A percentile compares a stretch with the other conserved stretches of the same genome.
Conservation (phyloP, 2,797 vertebrate genomes). For the Uromys caudimaculatus region DNA sequence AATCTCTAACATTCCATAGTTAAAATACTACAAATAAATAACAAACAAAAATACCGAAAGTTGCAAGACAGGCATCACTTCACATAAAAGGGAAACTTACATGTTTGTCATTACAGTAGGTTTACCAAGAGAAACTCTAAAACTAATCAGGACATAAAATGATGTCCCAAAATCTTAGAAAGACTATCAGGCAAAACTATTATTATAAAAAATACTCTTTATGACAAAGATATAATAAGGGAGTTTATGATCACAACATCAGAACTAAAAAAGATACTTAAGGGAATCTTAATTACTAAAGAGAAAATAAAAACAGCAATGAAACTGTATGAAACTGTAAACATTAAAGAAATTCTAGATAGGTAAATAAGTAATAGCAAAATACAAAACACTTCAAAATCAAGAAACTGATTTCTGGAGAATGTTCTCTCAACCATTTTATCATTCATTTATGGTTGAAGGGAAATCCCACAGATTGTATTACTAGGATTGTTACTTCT, state of each 20-base stretch:
- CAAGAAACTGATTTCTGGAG: background rate
- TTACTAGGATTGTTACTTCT: background rate
- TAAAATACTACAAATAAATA: background rate
- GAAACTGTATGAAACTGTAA: background rate
- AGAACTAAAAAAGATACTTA: background rate
- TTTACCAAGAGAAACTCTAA: background rate
- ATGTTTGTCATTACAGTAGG: background rate
- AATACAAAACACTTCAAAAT: background rate
- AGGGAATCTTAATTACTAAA: background rate
- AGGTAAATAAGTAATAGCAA: background rate
- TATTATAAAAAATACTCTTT: background rate
- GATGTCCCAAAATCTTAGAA: background rate
- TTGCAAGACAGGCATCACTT: background rate
- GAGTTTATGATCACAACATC: no score
- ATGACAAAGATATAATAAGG: background rate
- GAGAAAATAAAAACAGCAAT: background rate
- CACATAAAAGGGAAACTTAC: background rate
- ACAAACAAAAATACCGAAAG: background rate
- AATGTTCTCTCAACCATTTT: background rate
- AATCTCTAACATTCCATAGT: background rate
- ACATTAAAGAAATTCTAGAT: background rate
- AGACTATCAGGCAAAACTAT: background rate
- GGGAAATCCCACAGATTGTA: background rate
- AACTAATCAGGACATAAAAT: background rate
- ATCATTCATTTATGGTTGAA: background rate